Evolutionary conservation across 2,888 invertebrate genomes (phyloP), one percentile per base, ranked within the genome.

Genomic region (Megastigmus dorsalis): DNA sequence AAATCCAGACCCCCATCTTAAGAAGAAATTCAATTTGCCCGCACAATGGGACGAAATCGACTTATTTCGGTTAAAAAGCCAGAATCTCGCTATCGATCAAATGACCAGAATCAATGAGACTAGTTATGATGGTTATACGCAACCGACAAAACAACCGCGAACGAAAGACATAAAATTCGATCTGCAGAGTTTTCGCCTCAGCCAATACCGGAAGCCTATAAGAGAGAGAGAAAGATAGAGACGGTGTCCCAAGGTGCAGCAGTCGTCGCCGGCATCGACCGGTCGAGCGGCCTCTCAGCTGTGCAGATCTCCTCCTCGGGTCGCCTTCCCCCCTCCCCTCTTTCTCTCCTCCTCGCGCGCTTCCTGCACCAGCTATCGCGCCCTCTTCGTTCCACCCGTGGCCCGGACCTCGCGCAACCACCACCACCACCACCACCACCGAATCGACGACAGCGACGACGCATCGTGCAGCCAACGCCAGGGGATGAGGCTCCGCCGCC

Each of bases 341-440:
- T 68, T 59, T 68, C 60, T 57, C 52, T 38, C 74, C 50, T 43
- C 26, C 41, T 28, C 41, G 15, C 41, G 26, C n/a, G 20, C 28
- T 6, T 0, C 38, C 38, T 7, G 7, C n/a, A n/a, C n/a, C n/a
- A n/a, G n/a, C n/a, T n/a, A n/a, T 30, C 30, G 13, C 20, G 1
- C 15, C 10, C 3, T 41, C 41, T 52, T 59, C 18, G 33, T 63
- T 60, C 33, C 50, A 70, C 43, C 48, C 75, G 76, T 79, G 79
- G 82, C 86, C 87, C 85, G 87, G 86, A 86, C 86, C 86, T 86
- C 86, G 85, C 86, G 82, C 86, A 87, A 86, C 87, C 83, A 82
- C 84, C 60, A 15, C 28, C 20, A 10, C 52, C 7, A 38, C 52
- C 43, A 18, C 43, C 54, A 13, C 43, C 1, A n/a, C 15, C 28